Evolutionary conservation across 1,140 invertebrate genomes (phyloP).

Genomic region (Scaptomyza montana): DNA sequence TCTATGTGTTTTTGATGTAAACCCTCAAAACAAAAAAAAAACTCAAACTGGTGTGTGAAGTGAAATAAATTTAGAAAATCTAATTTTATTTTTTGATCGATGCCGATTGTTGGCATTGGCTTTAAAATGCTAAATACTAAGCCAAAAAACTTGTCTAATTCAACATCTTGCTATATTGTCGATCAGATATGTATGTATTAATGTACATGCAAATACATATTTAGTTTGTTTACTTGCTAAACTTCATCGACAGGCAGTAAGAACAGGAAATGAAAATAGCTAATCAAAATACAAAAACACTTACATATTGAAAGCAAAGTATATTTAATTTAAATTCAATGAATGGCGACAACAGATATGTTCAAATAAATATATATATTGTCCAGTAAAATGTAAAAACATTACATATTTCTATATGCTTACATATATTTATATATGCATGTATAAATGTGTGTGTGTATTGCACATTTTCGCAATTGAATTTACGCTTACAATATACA

Average conservation of each 20-base stretch:
- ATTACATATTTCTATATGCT: conserved; percentile 27
- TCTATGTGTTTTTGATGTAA: conserved; percentile 40
- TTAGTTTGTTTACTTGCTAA: conserved; percentile 7
- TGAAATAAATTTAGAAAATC: conserved; percentile 7
- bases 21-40: not conserved
- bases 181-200: not conserved
- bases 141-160: not conserved
- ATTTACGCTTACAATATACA: conserved; percentile 76
- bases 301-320: conserved; percentile 49
- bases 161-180: conserved; percentile 22
- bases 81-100: conserved; percentile 21
- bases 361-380: too few species aligned
- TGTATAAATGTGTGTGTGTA: conserved; percentile 42
- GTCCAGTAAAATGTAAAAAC: conserved; percentile 56
- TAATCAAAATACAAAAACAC: conserved; percentile 70
- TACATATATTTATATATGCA: conserved; percentile 54
- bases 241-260: conserved; percentile 21
- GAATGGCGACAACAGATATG: conserved; percentile 24
- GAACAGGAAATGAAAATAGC: conserved; percentile 53
- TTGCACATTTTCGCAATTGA: conserved; percentile 80
- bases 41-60: conserved; percentile 34
- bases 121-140: conserved; percentile 10
- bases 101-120: conserved; percentile 19
- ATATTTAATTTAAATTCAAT: conserved; percentile 55
- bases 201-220: not conserved